Base-by-base conservation (phyloP, 2,797 vertebrate species). In the Rhinichthys osculus region DNA sequence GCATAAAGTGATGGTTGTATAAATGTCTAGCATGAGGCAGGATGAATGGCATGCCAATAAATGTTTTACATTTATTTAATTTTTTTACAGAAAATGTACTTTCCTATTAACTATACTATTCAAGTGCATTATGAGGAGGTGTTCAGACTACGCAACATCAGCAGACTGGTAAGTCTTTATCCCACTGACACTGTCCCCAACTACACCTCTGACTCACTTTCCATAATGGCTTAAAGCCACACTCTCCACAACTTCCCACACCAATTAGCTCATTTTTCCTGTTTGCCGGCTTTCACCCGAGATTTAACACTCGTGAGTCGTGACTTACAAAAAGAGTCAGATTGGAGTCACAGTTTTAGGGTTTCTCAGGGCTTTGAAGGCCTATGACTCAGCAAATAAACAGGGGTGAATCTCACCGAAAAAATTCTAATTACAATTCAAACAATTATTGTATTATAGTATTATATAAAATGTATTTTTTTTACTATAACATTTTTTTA, bases 81-180 rank as follows among this genome's bases (percentile, higher is more conserved):
- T 7, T 86, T 7, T 86, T 91, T 91, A 79, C 92, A 96, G 95
- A 95, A 93, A 81, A 93, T 95, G 79, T 93, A 96, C 91, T 95
- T 96, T 80, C 95, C 95, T 74, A 94, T 96, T 44, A 94, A 95
- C 89, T 96, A 95, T 88, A 94, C 93, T 87, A 92, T 96, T 82
- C 92, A 76, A 69, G 92, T 96, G 87, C 94, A 93, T 78, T 91
- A 91, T 8, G 91, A 93, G 69, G 95, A 96, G 90, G 87, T 96
- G 87, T 95, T 95, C 84, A 94, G 91, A 86, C 90, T 94, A 69
- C 92, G 90, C 77, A 95, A 95, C 90, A 94, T 96, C 90, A 93
- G 89, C 76, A 88, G 83, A 89, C 91, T 96, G 95, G 95, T 96
- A 93, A 92, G 90, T 42, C 4, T 69, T 19, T 76, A 42, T 17